Percentiles rank a stretch among this genome's conserved stretches.
phyloP scores from a whole-genome alignment of 2,113 vertebrate species.

The Pluvialis apricaria region DNA sequence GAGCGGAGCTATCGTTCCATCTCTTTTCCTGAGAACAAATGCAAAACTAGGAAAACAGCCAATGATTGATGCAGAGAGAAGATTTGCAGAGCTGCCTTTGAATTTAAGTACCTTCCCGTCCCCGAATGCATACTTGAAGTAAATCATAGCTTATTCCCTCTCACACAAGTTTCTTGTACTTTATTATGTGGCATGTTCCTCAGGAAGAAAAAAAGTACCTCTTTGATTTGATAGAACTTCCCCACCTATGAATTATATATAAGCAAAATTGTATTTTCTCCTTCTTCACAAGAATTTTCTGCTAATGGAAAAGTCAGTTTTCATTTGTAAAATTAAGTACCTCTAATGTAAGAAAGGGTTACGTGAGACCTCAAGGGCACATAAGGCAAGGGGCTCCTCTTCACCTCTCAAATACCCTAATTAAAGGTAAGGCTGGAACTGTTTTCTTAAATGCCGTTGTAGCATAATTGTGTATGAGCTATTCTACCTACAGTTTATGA shows the following conservation, averaged over 20 bases:
- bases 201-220: slow-evolving; percentile 62
- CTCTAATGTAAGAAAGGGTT: background rate
- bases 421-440: slow-evolving; percentile 41
- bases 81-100: background rate
- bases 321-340: background rate
- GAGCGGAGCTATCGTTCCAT: background rate
- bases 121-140: background rate
- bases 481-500: background rate
- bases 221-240: slow-evolving; percentile 60
- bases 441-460: background rate
- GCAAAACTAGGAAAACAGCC: background rate
- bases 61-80: background rate
- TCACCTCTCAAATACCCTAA: background rate
- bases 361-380: background rate
- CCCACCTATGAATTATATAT: slow-evolving; percentile 51
- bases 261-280: slow-evolving; percentile 38
- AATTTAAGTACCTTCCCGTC: background rate
- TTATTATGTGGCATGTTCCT: slow-evolving; percentile 47
- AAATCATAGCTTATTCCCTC: background rate
- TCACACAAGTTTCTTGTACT: background rate
- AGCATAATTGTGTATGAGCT: background rate
- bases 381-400: background rate
- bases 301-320: background rate
- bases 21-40: background rate
- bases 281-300: background rate